Evolutionary conservation across 2,797 vertebrate genomes (phyloP).

Genomic region (Danio kyathit): DNA sequence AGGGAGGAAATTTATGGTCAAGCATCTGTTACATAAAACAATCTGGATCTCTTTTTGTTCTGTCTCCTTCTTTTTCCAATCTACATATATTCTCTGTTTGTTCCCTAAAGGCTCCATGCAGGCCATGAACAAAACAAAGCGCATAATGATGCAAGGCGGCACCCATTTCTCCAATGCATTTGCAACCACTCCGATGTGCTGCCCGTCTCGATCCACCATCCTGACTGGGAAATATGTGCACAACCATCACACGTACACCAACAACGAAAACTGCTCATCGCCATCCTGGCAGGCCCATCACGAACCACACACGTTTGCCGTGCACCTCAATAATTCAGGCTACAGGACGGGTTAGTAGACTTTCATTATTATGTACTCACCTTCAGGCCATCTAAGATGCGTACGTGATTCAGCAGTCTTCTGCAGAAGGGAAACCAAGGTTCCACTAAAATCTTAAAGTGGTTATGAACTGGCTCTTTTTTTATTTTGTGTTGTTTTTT

Average conservation of each 20-base stretch:
- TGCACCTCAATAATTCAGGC: constrained; percentile 94
- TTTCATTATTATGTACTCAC: background rate
- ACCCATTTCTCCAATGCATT: constrained; percentile 96
- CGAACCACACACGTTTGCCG: constrained; percentile 92
- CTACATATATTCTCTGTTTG: constrained; percentile 20
- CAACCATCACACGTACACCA: constrained; percentile 98
- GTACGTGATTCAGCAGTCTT: background rate
- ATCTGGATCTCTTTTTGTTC: constrained; percentile 63
- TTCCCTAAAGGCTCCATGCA: constrained; percentile 80
- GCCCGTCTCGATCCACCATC: constrained; percentile 95
- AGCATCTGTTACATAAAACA: constrained; percentile 83
- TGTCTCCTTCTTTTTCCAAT: constrained; percentile 36
- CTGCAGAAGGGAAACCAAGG: background rate
- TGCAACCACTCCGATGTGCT: constrained; percentile 98
- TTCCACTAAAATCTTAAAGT: too few species aligned
- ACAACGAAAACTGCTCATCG: constrained; percentile 98
- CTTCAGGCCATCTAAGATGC: background rate
- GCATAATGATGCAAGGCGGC: constrained; percentile 87
- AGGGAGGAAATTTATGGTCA: constrained; percentile 80
- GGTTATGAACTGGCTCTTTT: too few species aligned
- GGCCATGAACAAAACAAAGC: constrained; percentile 84
- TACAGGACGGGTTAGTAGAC: constrained; percentile 90
- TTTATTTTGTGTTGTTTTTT: too few species aligned
- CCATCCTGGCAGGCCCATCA: constrained; percentile 96
- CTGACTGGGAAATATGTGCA: constrained; percentile 97